These are phyloP conservation scores for Parapsyche elsis DNA, from an alignment of 1,140 invertebrate genomes.

Conservation along the genomic window DNA sequence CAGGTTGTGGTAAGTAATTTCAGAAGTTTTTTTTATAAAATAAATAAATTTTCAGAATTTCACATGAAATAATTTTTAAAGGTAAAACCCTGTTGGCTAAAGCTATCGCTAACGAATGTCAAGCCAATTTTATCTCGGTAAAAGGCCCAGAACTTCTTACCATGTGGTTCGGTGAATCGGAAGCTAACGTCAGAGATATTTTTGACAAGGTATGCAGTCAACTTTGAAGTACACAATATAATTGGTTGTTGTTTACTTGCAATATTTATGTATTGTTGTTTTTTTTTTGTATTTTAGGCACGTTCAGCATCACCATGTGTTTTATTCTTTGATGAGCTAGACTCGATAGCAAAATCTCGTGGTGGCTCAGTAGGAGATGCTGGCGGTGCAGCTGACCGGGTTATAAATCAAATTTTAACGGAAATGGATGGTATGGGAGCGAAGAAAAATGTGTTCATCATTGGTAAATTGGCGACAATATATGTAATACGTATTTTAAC, in stretches of 20 bases:
- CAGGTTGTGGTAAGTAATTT: slow-evolving; percentile 81
- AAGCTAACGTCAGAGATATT: slow-evolving; percentile 99
- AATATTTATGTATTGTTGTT: slow-evolving; percentile 32
- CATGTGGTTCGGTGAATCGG: slow-evolving; percentile 99
- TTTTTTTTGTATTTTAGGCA: slow-evolving; percentile 78
- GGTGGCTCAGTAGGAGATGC: slow-evolving; percentile 97
- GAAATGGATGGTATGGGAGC: slow-evolving; percentile 99
- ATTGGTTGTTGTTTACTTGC: neutral
- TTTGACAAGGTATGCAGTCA: slow-evolving; percentile 89
- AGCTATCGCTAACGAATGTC: slow-evolving; percentile 99
- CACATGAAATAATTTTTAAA: slow-evolving; percentile 47
- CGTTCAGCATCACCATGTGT: slow-evolving; percentile 99
- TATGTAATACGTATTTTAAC: neutral
- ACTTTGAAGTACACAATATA: neutral
- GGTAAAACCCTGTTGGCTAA: slow-evolving; percentile 97
- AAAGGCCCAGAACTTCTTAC: slow-evolving; percentile 99
- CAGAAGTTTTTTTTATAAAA: neutral
- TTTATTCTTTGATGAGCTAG: slow-evolving; percentile 99
- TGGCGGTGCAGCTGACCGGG: slow-evolving; percentile 97
- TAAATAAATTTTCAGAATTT: slow-evolving; percentile 4
- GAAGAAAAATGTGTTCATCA: slow-evolving; percentile 99
- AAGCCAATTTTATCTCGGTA: slow-evolving; percentile 99
- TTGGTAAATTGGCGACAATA: too few relatives aligned
- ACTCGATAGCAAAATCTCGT: slow-evolving; percentile 99
- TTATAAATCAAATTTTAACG: slow-evolving; percentile 99